Evolutionary conservation across 2,113 vertebrate genomes (phyloP), one percentile per base, ranked within the genome.

Genomic region (Saiga tatarica): DNA sequence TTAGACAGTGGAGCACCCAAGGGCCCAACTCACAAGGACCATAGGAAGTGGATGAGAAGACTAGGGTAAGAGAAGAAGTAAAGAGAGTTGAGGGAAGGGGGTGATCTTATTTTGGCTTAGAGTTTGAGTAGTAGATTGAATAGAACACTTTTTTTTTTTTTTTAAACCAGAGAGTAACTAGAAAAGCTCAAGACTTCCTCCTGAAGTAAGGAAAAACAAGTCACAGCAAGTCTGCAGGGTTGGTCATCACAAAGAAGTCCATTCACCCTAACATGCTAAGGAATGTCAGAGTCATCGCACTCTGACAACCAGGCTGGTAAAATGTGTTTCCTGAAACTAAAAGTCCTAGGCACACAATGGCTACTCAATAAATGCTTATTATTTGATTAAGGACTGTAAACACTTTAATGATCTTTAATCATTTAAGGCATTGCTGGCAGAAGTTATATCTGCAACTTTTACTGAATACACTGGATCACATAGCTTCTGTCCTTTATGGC

Each of bases 391-490:
- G 33, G 84, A 81, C 52, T 71, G 39, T 93, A 97, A 91, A 96
- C 71, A 57, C 71, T 83, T 86, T 28, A 93, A 84, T 81, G 62
- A 85, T 62, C 78, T 50, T 85, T 87, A 91, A 79, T 91, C 55
- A 84, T 94, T 89, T 89, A 76, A 42, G 42, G 19, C 50, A 5
- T 53, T 60, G 42, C 83, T 50, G 25, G 85, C 28, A 96, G 71
- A 97, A 91, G 94, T 83, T 85, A 79, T 52, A 95, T 89, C 79
- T 96, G 83, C 74, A 97, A 67, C 71, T 89, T 95, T 93, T 97
- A 97, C 71, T 94, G 93, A 95, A 98, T 91, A 96, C 59, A 76
- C 91, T 97, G 97, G 96, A 97, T 98, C 95, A 76, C 93, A 87
- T 39, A 91, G 82, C 91, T 93, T 96, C 93, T 93, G 94, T 96